Conservation (phyloP, 2,888 invertebrate genomes). For the Aphidoletes aphidimyza region DNA sequence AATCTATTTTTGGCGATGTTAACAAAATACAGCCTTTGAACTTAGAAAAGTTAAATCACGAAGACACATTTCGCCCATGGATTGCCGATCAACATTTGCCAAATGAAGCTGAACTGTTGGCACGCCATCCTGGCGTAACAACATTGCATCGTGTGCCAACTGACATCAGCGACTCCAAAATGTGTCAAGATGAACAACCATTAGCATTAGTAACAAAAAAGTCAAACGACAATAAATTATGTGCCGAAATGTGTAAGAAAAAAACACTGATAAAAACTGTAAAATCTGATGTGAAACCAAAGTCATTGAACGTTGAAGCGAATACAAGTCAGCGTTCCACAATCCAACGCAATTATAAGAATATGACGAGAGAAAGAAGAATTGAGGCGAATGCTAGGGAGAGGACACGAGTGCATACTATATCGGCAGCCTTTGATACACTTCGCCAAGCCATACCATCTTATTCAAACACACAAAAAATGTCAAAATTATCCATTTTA, state of each 20-base stretch:
- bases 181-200: conserved; percentile 65
- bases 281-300: not conserved
- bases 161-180: conserved; percentile 53
- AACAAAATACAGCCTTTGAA: conserved; percentile 59
- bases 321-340: conserved; percentile 63
- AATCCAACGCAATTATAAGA: conserved; percentile 91
- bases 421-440: conserved; percentile 94
- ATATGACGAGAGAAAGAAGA: conserved; percentile 91
- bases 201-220: conserved; percentile 70
- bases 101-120: conserved; percentile 65
- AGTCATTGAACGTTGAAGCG: not conserved
- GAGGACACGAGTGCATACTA: conserved; percentile 92
- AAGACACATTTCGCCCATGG: conserved; percentile 75
- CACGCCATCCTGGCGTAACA: conserved; percentile 66
- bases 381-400: conserved; percentile 96
- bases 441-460: conserved; percentile 85
- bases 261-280: not conserved
- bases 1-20: conserved; percentile 60
- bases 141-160: conserved; percentile 63
- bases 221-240: not conserved
- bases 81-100: conserved; percentile 68
- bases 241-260: not conserved
- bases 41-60: not conserved
- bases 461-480: conserved; percentile 92
- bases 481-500: conserved; percentile 91